Percentiles rank a stretch among this genome's conserved stretches.
Evolutionary conservation across 2,113 vertebrate species (phyloP).

Genomic region (Paradoxurus hermaphroditus): DNA sequence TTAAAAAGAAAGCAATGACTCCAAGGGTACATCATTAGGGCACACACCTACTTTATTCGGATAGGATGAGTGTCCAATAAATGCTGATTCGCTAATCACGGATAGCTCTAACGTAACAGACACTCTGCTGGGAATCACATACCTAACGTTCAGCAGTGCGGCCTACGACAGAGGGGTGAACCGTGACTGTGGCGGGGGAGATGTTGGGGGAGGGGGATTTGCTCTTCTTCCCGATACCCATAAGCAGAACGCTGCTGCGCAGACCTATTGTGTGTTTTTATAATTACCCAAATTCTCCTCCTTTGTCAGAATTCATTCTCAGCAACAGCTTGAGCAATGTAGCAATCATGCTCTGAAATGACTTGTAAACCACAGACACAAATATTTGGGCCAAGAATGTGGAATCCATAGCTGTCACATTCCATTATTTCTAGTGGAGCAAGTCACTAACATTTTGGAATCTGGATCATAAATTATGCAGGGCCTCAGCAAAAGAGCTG

Average conservation of each 20-base stretch:
- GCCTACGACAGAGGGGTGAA: neutral
- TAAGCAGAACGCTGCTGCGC: neutral
- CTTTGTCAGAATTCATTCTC: conserved; percentile 68
- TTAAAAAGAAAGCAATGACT: neutral
- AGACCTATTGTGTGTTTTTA: conserved; percentile 48
- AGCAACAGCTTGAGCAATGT: conserved; percentile 67
- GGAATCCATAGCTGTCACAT: conserved; percentile 76
- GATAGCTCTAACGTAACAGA: neutral
- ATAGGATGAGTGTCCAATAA: neutral
- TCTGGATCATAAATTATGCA: conserved; percentile 80
- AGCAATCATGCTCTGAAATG: conserved; percentile 65
- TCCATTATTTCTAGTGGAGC: conserved; percentile 79
- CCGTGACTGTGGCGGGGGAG: neutral
- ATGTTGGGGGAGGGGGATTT: neutral
- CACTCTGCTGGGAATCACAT: neutral
- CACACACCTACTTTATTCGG: neutral
- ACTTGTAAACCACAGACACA: conserved; percentile 76
- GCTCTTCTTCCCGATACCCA: neutral
- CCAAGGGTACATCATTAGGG: neutral
- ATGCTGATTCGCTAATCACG: no score
- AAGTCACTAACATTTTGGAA: conserved; percentile 78
- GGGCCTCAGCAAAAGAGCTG: conserved; percentile 75
- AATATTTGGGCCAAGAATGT: conserved; percentile 76
- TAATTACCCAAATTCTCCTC: conserved; percentile 53
- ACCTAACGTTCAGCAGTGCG: neutral